phyloP scores from a whole-genome alignment of 1,140 invertebrate species.

The Penaeus japonicus region DNA sequence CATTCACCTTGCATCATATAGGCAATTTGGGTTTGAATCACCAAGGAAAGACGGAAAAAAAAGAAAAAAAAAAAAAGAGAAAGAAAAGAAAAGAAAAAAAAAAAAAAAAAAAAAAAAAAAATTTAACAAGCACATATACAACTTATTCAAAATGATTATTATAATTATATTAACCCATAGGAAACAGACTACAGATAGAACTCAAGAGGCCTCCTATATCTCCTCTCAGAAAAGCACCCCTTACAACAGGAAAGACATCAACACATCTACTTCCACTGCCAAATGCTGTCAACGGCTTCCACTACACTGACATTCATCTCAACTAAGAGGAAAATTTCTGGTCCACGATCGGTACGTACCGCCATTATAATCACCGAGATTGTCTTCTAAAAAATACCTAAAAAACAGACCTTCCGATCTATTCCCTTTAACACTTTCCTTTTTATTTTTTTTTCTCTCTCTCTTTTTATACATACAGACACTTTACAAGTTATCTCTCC shows the following conservation, averaged over 20 bases:
- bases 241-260: slow-evolving; percentile 38
- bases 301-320: no score
- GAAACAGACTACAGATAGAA: slow-evolving; percentile 47
- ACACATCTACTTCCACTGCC: slow-evolving; percentile 31
- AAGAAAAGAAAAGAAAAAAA: no score
- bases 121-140: slow-evolving; percentile 35
- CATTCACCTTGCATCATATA: not conserved
- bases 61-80: not conserved
- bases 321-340: no score
- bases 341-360: no score
- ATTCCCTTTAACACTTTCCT: no score
- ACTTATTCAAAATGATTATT: slow-evolving; percentile 41
- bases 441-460: no score
- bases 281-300: slow-evolving; percentile 7
- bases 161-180: slow-evolving; percentile 51
- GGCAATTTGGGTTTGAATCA: slow-evolving; percentile 34
- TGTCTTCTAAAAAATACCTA: no score
- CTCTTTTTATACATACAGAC: no score
- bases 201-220: slow-evolving; percentile 39
- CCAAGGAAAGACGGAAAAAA: not conserved
- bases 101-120: slow-evolving; percentile 4
- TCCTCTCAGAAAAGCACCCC: slow-evolving; percentile 49
- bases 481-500: no score
- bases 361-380: no score
- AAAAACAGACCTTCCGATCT: no score